Base-by-base conservation (phyloP, 2,113 vertebrate genomes). In the Acanthochromis polyacanthus region DNA sequence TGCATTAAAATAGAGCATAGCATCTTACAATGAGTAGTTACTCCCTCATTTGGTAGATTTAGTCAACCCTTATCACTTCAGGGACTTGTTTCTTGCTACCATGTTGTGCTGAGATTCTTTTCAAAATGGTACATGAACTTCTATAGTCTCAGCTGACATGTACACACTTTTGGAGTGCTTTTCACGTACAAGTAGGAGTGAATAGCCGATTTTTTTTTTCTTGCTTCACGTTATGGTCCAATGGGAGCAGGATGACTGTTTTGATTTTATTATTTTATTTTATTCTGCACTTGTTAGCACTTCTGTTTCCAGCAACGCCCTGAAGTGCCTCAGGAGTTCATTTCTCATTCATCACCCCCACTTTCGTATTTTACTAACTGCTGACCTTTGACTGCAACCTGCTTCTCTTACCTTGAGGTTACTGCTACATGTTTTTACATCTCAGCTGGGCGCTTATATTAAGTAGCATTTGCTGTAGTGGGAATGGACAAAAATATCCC, bases 401-500 rank as follows among this genome's bases (percentile, higher is more conserved):
- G 23, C 23, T 50, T 46, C 43, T 63, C 11, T 19, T 10, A 56
- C 17, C 55, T 30, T 0, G 36, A 62, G 50, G 64, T 66, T 60
- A 19, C 28, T 40, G 10, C 15, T 62, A 4, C 40, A 32, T 51
- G 25, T 55, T 46, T n/a, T 52, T 55, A 43, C 19, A 23, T 63
- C 46, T 2, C 59, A 51, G 23, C 8, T 28, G 52, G n/a, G 36
- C n/a, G 58, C 23, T 57, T n/a, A 46, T 69, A 22, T 65, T 68
- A 22, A 51, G 40, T 36, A 46, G 30, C 23, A 43, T 38, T 5
- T 1, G 2, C 51, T 40, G 30, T 10, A 8, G 48, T 67, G 40
- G 3, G 36, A 63, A 70, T 6, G 38, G 58, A 66, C 10, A 61
- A 62, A 67, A 81, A 68, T 36, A 62, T 43, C 19, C 28, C 19